Conservation (phyloP, 2,797 vertebrate species). For the Coregonus suidteri region DNA sequence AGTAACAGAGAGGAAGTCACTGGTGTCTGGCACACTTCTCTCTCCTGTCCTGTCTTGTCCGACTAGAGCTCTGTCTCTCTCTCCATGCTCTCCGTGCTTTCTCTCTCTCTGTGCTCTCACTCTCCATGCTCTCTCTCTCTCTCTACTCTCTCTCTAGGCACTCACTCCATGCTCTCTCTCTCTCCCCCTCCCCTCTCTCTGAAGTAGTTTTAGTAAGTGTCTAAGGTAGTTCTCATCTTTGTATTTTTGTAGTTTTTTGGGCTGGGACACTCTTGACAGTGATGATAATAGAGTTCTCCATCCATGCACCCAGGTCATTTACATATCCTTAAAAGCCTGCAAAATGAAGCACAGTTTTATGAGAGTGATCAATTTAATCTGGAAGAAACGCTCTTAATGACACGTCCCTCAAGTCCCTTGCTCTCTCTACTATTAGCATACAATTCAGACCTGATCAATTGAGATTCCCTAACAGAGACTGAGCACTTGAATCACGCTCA, state of each 20-base stretch:
- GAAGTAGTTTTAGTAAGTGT: conserved; percentile 15
- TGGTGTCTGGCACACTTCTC: background rate
- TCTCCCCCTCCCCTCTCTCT: background rate
- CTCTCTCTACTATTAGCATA: conserved; percentile 46
- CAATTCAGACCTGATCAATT: conserved; percentile 59
- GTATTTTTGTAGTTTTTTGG: conserved; percentile 40
- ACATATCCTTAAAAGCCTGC: conserved; percentile 64
- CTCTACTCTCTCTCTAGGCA: background rate
- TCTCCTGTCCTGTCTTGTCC: background rate
- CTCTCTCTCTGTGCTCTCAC: background rate
- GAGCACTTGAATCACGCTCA: conserved; percentile 55
- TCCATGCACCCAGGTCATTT: conserved; percentile 55
- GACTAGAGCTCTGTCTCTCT: background rate
- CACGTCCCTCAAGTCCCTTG: conserved; percentile 39
- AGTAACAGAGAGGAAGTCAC: conserved; percentile 8
- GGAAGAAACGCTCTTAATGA: conserved; percentile 58
- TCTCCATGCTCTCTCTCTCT: background rate
- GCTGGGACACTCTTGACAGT: conserved; percentile 35
- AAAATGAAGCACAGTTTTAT: conserved; percentile 57
- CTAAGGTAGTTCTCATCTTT: conserved; percentile 23
- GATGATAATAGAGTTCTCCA: conserved; percentile 51
- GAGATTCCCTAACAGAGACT: conserved; percentile 57
- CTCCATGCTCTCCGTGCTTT: background rate
- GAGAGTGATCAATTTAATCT: conserved; percentile 52
- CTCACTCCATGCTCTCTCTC: background rate